Evolutionary conservation across 2,797 vertebrate species (phyloP).

Genomic region (Spheniscus humboldti): DNA sequence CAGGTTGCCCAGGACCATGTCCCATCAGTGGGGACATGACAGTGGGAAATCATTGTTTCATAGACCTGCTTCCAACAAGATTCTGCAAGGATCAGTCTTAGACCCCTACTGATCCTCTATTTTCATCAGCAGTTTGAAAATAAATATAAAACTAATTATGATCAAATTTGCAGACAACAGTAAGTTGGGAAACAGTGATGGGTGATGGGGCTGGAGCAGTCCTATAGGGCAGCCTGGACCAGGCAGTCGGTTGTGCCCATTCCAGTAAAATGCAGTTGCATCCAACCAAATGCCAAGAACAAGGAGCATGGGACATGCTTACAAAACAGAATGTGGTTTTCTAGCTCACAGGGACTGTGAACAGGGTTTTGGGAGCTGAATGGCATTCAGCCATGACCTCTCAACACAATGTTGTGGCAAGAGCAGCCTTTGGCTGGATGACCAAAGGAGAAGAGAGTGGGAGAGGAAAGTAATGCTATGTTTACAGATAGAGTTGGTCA

Average conservation of each 20-base stretch:
- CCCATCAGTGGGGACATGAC: too few relatives aligned
- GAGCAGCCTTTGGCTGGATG: background rate
- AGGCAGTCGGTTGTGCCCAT: background rate
- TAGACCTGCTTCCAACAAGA: background rate
- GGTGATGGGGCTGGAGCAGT: background rate
- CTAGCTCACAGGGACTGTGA: background rate
- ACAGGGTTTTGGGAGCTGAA: background rate
- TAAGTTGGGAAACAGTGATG: background rate
- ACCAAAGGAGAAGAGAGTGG: background rate
- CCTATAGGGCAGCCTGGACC: background rate
- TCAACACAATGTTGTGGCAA: background rate
- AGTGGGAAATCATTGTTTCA: background rate
- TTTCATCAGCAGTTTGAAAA: background rate
- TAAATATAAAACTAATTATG: background rate
- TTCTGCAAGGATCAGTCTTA: background rate
- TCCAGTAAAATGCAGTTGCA: background rate
- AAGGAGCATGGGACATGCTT: rapidly evolving
- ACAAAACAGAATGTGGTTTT: background rate
- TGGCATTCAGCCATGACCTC: background rate
- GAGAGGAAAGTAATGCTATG: background rate
- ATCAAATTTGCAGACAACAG: background rate
- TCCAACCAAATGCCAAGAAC: background rate
- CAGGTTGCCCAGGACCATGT: background rate
- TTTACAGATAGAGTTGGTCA: background rate
- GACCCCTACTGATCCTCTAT: background rate